phyloP scores from a whole-genome alignment of 1,140 invertebrate genomes.

The Drosophila punjabiensis region DNA sequence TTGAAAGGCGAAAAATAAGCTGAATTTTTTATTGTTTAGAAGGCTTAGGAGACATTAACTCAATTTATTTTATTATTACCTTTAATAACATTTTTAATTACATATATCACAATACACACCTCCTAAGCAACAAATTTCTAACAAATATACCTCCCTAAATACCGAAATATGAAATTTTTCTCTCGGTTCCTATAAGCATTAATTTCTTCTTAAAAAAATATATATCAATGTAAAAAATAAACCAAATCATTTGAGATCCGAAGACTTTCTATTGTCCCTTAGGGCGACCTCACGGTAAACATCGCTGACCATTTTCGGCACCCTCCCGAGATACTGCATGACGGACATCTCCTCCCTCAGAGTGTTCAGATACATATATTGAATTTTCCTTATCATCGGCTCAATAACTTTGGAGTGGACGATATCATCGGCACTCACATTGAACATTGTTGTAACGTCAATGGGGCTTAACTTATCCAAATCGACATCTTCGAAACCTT shows the following conservation, averaged over 20 bases:
- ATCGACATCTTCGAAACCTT: no score
- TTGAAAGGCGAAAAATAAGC: no score
- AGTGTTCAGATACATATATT: constrained; percentile 50
- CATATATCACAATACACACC: background rate
- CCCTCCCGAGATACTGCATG: constrained; percentile 49
- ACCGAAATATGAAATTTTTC: background rate
- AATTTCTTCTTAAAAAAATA: background rate
- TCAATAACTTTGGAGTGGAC: constrained; percentile 54
- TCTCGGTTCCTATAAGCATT: background rate
- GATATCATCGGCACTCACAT: constrained; percentile 44
- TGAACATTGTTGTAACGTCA: background rate
- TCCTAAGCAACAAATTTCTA: background rate
- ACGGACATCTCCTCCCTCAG: constrained; percentile 54
- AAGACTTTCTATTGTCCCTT: background rate
- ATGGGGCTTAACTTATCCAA: background rate
- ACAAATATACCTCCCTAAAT: no score
- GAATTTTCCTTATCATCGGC: constrained; percentile 56
- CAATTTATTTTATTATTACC: no score
- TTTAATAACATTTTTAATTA: background rate
- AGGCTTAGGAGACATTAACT: no score
- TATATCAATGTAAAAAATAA: background rate
- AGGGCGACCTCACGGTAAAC: constrained; percentile 29
- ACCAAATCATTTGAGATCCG: background rate
- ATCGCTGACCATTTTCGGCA: constrained; percentile 51
- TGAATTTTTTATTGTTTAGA: no score